Evolutionary conservation across 2,797 vertebrate genomes (phyloP), one percentile per base, ranked within the genome.

Genomic region (Sebastes reedi): DNA sequence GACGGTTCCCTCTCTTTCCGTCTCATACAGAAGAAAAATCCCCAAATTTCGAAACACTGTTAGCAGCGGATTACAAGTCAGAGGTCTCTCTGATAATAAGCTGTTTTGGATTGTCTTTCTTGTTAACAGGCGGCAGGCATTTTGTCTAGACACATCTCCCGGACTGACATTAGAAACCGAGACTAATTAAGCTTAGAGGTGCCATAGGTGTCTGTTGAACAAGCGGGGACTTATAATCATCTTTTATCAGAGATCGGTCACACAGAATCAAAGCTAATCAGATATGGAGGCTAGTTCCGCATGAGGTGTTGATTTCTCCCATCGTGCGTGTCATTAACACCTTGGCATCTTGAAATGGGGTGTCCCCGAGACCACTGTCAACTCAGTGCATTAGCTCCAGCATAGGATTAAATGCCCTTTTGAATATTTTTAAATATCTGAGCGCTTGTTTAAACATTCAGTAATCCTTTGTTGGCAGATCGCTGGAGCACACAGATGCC

Each of bases 391-490:
- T 16, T 52, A 54, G 36, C 75, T 70, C 76, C 70, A 73, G 69
- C 56, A 29, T 42, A 34, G 67, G 74, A 85, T 82, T 82, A 82
- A 77, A 82, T 75, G 69, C n/a, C 24, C 74, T 39, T 77, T 86
- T 87, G 61, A 87, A 82, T 81, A 74, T 87, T 81, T 77, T 89
- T 80, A 75, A 84, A 88, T 84, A 86, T 86, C 81, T 67, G 59
- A 82, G 34, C 34, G 72, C 80, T 90, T 87, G 87, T 91, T 91
- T 83, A 84, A 89, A 89, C 82, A 82, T 81, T 84, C 24, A 2
- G 72, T 84, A 81, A 92, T 89, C 86, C 82, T 83, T 86, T 87
- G 85, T 88, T 91, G 87, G 87, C 88, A 78, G 88, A 82, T 90
- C 87, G 50, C 54, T 12, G 69, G 75, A 69, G 78, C 75, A 78